A percentile compares a stretch with the other conserved stretches of the same genome.
Evolutionary conservation across 1,140 invertebrate genomes (phyloP).

Genomic region (Temnothorax longispinosus): DNA sequence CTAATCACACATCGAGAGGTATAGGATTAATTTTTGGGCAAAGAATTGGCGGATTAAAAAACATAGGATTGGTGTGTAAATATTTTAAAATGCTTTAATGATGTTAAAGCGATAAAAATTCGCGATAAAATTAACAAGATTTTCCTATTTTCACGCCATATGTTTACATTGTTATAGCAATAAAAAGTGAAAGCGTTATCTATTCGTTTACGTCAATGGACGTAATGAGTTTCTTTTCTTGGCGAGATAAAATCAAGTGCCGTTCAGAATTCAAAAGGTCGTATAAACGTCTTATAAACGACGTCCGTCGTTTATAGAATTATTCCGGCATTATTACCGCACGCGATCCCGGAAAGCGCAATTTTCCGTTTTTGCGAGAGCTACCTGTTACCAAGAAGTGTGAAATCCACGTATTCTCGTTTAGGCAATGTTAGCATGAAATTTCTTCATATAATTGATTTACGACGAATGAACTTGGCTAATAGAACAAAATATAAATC

Average conservation of each 20-base stretch:
- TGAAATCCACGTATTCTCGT: neutral
- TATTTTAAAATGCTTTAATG: neutral
- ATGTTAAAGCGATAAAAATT: neutral
- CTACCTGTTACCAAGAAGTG: neutral
- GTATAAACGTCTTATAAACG: neutral
- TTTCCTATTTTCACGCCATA: neutral
- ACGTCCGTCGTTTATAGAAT: neutral
- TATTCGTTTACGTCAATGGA: neutral
- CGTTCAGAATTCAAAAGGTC: neutral
- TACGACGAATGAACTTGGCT: neutral
- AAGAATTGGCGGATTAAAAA: neutral
- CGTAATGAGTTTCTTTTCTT: neutral
- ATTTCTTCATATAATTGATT: neutral
- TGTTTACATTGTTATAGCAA: neutral
- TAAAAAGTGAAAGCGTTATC: neutral
- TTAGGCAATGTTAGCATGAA: neutral
- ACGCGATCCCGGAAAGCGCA: neutral
- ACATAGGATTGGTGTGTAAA: neutral
- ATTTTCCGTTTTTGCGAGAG: neutral
- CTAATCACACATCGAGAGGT: neutral
- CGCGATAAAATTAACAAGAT: neutral
- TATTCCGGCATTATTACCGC: neutral
- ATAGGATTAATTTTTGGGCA: neutral
- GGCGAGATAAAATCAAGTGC: neutral
- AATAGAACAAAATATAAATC: neutral